Conservation (phyloP, 2,113 vertebrate species). For the Sceloporus undulatus region DNA sequence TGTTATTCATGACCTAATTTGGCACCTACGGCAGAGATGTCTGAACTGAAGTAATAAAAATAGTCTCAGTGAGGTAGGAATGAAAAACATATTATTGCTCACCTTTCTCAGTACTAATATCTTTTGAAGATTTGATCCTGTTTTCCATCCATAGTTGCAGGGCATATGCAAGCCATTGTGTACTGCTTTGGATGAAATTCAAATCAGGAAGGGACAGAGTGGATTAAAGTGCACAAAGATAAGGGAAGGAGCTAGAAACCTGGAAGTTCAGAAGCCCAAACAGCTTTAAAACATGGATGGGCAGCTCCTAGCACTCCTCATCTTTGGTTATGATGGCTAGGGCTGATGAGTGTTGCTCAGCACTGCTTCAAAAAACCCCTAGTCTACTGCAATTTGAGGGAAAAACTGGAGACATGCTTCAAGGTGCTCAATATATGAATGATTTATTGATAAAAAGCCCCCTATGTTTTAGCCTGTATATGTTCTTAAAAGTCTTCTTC, state of each 20-base stretch:
- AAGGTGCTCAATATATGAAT: no score
- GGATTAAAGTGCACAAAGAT: not conserved
- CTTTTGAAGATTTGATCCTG: constrained; percentile 2
- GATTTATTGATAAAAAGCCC: no score
- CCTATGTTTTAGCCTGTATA: no score
- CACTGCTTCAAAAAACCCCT: no score
- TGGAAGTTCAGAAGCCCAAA: not conserved
- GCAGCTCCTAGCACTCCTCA: no score
- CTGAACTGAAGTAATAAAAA: not conserved
- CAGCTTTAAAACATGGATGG: not conserved
- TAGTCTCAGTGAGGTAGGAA: not conserved
- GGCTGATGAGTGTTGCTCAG: no score
- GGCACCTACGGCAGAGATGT: constrained; percentile 21
- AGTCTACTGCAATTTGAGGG: no score
- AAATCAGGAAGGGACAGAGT: not conserved
- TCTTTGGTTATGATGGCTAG: no score
- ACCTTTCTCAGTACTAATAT: not conserved
- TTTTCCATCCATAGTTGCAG: not conserved
- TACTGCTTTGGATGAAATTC: not conserved
- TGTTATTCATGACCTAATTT: constrained; percentile 34
- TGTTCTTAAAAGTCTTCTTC: no score
- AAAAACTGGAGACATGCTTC: no score
- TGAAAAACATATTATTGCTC: not conserved
- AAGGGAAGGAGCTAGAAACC: no score
- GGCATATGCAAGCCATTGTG: not conserved